These are phyloP conservation scores for Pseudorectes ferrugineus DNA, from an alignment of 2,113 vertebrate species.

Conservation along the genomic window DNA sequence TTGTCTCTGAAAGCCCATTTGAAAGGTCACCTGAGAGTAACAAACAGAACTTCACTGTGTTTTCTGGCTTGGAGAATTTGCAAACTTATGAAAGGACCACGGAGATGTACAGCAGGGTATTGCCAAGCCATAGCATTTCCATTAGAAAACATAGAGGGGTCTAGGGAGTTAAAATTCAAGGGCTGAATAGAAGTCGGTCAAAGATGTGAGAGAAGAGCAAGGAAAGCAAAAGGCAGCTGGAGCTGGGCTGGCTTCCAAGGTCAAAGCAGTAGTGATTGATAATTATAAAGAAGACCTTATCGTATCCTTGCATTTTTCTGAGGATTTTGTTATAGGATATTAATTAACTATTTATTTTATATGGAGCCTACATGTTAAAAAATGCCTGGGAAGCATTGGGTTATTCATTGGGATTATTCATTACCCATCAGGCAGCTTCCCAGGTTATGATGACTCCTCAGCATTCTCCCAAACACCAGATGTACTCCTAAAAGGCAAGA, in stretches of 20 bases:
- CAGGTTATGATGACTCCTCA: neutral
- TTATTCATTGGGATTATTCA: neutral
- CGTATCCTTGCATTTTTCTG: neutral
- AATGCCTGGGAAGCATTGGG: neutral
- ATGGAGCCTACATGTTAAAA: neutral
- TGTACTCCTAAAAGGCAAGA: neutral
- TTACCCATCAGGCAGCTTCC: neutral
- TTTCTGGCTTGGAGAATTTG: neutral
- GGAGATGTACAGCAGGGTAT: neutral
- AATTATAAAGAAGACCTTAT: neutral
- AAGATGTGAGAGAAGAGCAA: neutral
- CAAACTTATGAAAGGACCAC: neutral
- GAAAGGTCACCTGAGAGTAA: conserved; percentile 16
- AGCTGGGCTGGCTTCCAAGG: neutral
- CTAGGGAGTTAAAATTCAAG: conserved; percentile 25
- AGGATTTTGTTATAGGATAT: neutral
- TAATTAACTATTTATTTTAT: neutral
- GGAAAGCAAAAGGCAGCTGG: conserved; percentile 6
- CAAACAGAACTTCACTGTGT: conserved; percentile 6
- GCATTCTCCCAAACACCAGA: neutral
- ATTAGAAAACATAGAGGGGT: neutral
- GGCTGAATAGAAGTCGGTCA: neutral
- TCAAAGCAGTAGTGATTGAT: neutral
- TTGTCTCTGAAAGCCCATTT: conserved; percentile 17
- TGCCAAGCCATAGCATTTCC: neutral